A percentile compares a stretch with the other conserved stretches of the same genome.
phyloP scores from a whole-genome alignment of 2,888 invertebrate genomes.

The Bhutanitis thaidina region DNA sequence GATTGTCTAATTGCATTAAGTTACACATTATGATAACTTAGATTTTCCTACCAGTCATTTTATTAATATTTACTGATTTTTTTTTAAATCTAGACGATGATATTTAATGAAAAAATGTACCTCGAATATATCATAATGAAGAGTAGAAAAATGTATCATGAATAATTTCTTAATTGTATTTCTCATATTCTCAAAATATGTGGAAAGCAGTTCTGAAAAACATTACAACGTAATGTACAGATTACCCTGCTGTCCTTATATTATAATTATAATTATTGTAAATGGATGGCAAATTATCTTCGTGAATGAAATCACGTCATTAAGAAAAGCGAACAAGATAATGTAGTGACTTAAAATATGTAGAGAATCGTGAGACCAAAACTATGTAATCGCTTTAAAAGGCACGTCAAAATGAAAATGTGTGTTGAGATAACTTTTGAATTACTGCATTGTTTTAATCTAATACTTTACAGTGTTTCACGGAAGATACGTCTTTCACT shows the following conservation, averaged over 20 bases:
- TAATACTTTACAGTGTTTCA: conserved; percentile 1
- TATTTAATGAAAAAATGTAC: not conserved
- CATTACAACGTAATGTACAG: conserved; percentile 8
- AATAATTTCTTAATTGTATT: no score
- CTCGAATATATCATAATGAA: not conserved
- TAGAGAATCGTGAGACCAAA: not conserved
- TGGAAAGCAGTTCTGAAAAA: not conserved
- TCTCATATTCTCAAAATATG: no score
- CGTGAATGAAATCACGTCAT: no score
- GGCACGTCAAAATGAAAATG: no score
- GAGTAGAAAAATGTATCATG: not conserved
- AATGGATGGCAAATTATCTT: no score
- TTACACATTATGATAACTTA: not conserved
- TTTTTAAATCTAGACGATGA: not conserved
- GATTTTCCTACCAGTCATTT: conserved; percentile 14
- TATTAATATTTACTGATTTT: conserved; percentile 5
- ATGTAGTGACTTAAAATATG: not conserved
- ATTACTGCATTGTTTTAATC: not conserved
- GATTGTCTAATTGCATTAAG: not conserved
- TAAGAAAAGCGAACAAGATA: not conserved
- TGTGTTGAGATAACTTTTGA: no score
- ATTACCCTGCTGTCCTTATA: conserved; percentile 18
- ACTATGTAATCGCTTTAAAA: not conserved
- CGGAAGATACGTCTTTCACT: conserved; percentile 1
- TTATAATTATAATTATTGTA: not conserved